phyloP scores from a whole-genome alignment of 2,113 vertebrate species.

The Perca flavescens region DNA sequence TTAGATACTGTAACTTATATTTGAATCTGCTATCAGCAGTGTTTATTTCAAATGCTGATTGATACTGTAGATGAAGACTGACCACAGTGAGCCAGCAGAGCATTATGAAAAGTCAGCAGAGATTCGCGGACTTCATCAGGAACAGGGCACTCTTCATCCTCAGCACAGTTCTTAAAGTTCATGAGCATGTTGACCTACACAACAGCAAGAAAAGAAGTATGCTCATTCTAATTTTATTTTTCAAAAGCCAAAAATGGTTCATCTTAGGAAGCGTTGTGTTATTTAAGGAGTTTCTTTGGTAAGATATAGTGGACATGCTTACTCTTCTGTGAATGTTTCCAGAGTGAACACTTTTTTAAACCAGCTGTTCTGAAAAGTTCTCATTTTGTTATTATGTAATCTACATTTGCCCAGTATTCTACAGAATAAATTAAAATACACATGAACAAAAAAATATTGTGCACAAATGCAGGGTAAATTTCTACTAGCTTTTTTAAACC shows the following conservation, averaged over 20 bases:
- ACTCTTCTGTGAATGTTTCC: not conserved
- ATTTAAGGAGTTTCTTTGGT: not conserved
- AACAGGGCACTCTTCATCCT: conserved; percentile 88
- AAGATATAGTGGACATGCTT: not conserved
- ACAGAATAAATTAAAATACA: not conserved
- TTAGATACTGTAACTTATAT: not conserved
- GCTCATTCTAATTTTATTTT: no score
- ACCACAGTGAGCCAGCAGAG: conserved; percentile 92
- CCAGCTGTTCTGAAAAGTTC: not conserved
- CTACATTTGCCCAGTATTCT: not conserved
- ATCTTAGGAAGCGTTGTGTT: not conserved
- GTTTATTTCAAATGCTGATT: not conserved
- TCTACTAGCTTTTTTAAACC: not conserved
- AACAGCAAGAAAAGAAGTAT: not conserved
- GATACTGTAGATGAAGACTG: conserved; percentile 53
- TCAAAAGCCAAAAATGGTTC: not conserved
- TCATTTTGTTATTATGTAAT: not conserved
- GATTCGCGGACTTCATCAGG: conserved; percentile 88
- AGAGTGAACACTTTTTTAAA: not conserved
- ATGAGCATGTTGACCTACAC: conserved; percentile 94
- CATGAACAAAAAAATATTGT: not conserved
- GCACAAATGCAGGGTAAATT: not conserved
- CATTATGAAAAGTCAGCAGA: conserved; percentile 87
- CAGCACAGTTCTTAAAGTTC: conserved; percentile 87
- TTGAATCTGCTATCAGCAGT: not conserved